Evolutionary conservation across 2,888 invertebrate genomes (phyloP), one percentile per base, ranked within the genome.

Genomic region (Strigamia transsilvanica): DNA sequence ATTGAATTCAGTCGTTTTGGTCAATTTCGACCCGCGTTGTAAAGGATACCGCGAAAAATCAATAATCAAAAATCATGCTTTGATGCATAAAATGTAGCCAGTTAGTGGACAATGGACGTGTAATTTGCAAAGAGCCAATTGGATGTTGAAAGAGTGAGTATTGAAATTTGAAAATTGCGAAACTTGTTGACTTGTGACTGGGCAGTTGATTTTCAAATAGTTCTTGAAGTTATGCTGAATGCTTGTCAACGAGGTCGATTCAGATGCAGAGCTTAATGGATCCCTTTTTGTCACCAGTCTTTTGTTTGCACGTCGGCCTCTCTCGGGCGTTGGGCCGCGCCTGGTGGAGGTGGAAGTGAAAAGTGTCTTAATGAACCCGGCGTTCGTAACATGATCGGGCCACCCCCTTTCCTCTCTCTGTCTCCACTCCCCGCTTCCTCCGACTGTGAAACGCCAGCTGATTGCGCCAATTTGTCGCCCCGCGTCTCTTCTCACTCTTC

Each of bases 401-500:
- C 32, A 2, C 61, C 61, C 61, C 73, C 7, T 27, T 73, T 15
- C 6, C 32, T 13, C 32, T 27, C 27, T 27, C 12, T 23, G 3
- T 23, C 56, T 32, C 73, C 73, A 73, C 73, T 73, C 73, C 38
- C 73, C 32, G 27, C 32, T 73, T 73, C 79, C 41, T 79, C 79
- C 41, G 38, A 21, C 34, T 79, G 41, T 79, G 79, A 79, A 79
- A 42, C 79, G 79, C 21, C 79, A 38, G 79, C 42, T 79, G 79
- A 79, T 79, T 79, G 79, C 79, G 79, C 79, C 79, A 79, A 79
- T 79, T 79, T 79, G 38, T 79, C 79, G 79, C 42, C 79, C 10
- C 79, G 38, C 79, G 12, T 42, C 79, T 38, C 42, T 38, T 42
- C 42, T 73, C 27, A 27, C 27, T 27, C 27, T 27, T 27, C 32